Evolutionary conservation across 1,140 invertebrate genomes (phyloP), one percentile per base, ranked within the genome.

Genomic region (Macrotrachela quadricornifera): DNA sequence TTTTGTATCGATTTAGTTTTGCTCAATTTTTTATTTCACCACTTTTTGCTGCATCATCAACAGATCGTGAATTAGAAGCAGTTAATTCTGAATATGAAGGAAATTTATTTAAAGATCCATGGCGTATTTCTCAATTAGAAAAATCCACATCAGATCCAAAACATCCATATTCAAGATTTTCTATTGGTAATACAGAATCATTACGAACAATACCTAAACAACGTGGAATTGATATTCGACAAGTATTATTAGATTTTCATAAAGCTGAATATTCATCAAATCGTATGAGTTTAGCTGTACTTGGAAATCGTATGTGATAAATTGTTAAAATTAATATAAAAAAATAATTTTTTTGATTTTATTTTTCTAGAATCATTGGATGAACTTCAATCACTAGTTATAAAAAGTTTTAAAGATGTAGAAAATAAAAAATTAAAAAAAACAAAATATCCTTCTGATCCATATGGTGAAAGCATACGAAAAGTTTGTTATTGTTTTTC

Each of bases 61-160:
- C 86, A 0, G 84, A 86, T 36, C 70, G 86, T 13, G 91, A 97
- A 73, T 75, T 96, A 14, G 88, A 85, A 72, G 90, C 90, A 18
- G 86, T 96, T 0, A 78, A 95, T 72, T 90, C 83, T 0, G 91
- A 97, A 64, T 83, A 95, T 67, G 82, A 87, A 60, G 92, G 94
- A 70, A 96, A 95, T 73, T 62, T 86, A 14, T 77, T 79, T 1
- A 82, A 76, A 60, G 88, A 96, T 71, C 67, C 74, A 0, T 92
- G 87, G 87, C 72, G 90, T 47, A 65, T 84, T 13, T 76, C 80
- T 66, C 87, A 91, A 69, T 69, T 96, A 8, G 83, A 92, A 59
- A 81, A 82, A 60, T 78, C 79, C 48, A 77, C 81, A 1, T 76
- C 79, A 0, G 75, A 81, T 59, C 71, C 77, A 0, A 69, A 73